phyloP scores from a whole-genome alignment of 2,797 vertebrate species.

The Acestrorhynchus altus region DNA sequence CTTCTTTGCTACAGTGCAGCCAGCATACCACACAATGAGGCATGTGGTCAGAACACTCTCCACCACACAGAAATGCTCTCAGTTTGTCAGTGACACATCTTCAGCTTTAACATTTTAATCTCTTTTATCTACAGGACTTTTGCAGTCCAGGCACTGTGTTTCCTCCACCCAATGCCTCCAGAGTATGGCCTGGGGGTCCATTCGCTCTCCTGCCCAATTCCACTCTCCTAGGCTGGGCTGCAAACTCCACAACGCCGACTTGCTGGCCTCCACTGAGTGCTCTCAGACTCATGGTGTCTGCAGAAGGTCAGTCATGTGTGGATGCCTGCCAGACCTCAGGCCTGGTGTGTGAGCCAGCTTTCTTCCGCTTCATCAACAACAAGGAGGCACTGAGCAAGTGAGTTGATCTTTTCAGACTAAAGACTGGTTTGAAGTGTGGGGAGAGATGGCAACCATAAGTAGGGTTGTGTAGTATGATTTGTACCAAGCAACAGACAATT shows the following conservation, averaged over 20 bases:
- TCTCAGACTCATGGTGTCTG: constrained; percentile 82
- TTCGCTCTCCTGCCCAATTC: constrained; percentile 82
- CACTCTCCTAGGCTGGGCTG: constrained; percentile 83
- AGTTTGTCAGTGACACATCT: not conserved
- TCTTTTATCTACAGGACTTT: constrained; percentile 72
- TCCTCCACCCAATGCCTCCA: constrained; percentile 69
- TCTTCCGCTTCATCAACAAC: constrained; percentile 92
- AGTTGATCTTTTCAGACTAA: constrained; percentile 61
- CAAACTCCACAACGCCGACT: constrained; percentile 64
- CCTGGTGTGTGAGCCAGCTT: constrained; percentile 90
- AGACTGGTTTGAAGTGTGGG: too few species aligned
- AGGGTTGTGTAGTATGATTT: too few species aligned
- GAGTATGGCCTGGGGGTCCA: constrained; percentile 66
- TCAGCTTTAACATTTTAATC: too few species aligned
- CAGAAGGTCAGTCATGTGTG: constrained; percentile 82
- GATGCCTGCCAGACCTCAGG: constrained; percentile 82
- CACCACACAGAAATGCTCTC: too few species aligned
- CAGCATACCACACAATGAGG: too few species aligned
- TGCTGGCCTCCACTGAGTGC: constrained; percentile 89
- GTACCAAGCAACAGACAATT: too few species aligned
- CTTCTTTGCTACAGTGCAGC: too few species aligned
- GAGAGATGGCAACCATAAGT: too few species aligned
- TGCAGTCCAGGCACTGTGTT: constrained; percentile 72
- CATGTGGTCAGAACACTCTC: too few species aligned
- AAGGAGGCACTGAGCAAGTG: constrained; percentile 88